A percentile compares a stretch with the other conserved stretches of the same genome.
These are phyloP conservation scores for Salmo trutta DNA, from an alignment of 2,797 vertebrate species.

Conservation along the genomic window DNA sequence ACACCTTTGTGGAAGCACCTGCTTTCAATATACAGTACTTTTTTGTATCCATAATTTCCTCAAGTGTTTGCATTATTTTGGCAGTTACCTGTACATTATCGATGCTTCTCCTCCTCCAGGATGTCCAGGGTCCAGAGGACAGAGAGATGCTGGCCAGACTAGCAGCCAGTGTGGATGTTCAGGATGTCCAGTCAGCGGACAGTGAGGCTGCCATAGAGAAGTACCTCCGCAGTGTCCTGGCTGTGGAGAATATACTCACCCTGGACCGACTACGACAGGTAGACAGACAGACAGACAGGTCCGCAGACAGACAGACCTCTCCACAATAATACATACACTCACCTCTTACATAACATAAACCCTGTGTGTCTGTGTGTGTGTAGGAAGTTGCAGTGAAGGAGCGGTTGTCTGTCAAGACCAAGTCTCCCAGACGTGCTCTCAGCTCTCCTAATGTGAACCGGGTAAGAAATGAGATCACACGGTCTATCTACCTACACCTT, in stretches of 20 bases:
- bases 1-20: no score
- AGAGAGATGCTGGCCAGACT: constrained; percentile 89
- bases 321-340: neutral
- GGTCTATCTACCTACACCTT: neutral
- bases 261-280: constrained; percentile 94
- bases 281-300: neutral
- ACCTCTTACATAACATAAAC: neutral
- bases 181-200: constrained; percentile 84
- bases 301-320: neutral
- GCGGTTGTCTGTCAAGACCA: constrained; percentile 85
- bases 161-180: constrained; percentile 80
- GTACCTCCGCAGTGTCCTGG: constrained; percentile 90
- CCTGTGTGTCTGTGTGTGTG: constrained; percentile 40
- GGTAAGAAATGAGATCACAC: constrained; percentile 63
- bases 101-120: constrained; percentile 65
- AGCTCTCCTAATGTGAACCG: constrained; percentile 88
- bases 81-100: no score
- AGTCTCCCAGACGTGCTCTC: constrained; percentile 81
- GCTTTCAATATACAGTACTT: no score
- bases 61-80: no score
- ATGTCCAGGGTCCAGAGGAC: constrained; percentile 91
- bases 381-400: constrained; percentile 96
- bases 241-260: constrained; percentile 95
- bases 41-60: no score
- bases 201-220: constrained; percentile 92